Percentiles rank a stretch among this genome's conserved stretches.
phyloP scores from a whole-genome alignment of 2,888 invertebrate species.

The Athetis lepigone region DNA sequence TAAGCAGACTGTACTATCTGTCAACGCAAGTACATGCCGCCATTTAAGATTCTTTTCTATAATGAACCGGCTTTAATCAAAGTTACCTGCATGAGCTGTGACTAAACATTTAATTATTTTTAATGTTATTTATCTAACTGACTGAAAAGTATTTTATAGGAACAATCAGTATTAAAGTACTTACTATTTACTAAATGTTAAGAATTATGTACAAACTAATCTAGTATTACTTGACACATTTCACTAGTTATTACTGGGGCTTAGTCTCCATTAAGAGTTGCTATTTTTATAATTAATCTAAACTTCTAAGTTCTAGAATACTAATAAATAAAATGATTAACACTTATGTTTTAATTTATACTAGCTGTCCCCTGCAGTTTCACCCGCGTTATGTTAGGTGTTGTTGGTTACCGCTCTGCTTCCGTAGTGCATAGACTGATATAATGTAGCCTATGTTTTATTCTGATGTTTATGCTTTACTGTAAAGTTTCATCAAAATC shows the following conservation, averaged over 20 bases:
- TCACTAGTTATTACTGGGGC: constrained; percentile 23
- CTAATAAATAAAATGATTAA: constrained; percentile 21
- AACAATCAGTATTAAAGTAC: constrained; percentile 55
- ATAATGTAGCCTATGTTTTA: no score
- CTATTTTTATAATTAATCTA: constrained; percentile 37
- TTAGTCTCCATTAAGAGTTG: constrained; percentile 39
- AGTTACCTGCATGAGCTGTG: constrained; percentile 48
- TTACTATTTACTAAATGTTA: constrained; percentile 43
- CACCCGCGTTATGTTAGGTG: no score
- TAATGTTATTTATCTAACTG: constrained; percentile 40
- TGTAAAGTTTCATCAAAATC: no score
- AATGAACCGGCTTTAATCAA: no score
- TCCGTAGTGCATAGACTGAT: no score
- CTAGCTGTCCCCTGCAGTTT: no score
- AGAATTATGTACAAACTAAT: constrained; percentile 44
- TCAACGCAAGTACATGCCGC: no score
- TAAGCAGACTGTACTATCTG: no score
- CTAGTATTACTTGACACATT: constrained; percentile 16
- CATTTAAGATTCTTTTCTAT: no score
- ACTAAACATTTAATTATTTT: constrained; percentile 44
- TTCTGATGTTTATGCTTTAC: no score
- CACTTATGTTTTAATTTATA: constrained; percentile 13
- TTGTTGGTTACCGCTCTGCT: no score
- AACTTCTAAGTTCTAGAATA: neutral
- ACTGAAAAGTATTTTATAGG: constrained; percentile 37